phyloP scores from a whole-genome alignment of 2,888 invertebrate species.

The Drosophila limbata region DNA sequence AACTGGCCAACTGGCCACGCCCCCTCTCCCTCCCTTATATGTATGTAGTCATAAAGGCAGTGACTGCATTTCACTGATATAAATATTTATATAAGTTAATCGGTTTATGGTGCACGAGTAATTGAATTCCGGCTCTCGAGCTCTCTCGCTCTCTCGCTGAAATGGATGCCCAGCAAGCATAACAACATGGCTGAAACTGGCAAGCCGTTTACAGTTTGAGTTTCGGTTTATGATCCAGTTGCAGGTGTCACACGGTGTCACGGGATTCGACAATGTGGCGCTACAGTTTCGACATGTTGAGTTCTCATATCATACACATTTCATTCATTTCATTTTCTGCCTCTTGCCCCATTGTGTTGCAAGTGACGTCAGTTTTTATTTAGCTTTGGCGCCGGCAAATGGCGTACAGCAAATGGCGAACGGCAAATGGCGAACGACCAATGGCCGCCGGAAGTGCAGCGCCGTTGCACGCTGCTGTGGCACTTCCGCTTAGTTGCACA shows the following conservation, averaged over 20 bases:
- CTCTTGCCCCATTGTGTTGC: conserved; percentile 16
- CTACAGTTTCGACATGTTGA: conserved; percentile 1
- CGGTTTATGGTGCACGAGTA: conserved; percentile 79
- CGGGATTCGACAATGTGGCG: conserved; percentile 25
- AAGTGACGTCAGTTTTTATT: conserved; percentile 36
- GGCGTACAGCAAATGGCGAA: background rate
- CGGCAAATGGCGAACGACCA: background rate
- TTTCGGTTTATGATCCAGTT: conserved; percentile 1
- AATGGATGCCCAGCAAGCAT: conserved; percentile 12
- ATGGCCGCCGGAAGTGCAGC: conserved; percentile 59
- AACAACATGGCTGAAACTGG: conserved; percentile 15
- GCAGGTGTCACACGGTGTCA: conserved; percentile 23
- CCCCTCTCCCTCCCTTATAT: conserved; percentile 7
- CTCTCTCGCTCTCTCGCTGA: conserved; percentile 9
- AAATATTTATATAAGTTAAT: conserved; percentile 80
- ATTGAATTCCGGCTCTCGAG: conserved; percentile 65
- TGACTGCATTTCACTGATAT: conserved; percentile 71
- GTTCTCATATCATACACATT: background rate
- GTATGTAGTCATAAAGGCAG: conserved; percentile 42
- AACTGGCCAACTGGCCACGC: conserved; percentile 23
- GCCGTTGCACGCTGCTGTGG: conserved; percentile 48
- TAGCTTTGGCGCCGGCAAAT: conserved; percentile 44
- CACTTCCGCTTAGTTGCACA: conserved; percentile 73
- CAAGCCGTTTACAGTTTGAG: background rate
- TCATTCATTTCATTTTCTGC: conserved; percentile 6